phyloP scores from a whole-genome alignment of 2,113 vertebrate species.

The Heterochromis multidens region DNA sequence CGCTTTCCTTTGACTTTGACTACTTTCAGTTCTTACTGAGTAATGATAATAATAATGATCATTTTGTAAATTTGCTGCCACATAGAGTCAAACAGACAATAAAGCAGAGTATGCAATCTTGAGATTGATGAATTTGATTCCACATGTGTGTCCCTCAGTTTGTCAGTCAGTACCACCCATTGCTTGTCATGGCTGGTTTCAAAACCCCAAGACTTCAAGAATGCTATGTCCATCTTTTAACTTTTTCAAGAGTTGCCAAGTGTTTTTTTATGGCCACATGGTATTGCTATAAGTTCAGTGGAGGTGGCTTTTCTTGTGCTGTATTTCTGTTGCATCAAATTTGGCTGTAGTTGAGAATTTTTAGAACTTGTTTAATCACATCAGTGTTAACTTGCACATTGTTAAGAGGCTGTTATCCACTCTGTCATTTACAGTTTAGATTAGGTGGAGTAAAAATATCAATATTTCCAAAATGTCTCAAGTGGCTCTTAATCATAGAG shows the following conservation, averaged over 20 bases:
- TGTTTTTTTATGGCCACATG: background rate
- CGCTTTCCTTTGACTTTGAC: background rate
- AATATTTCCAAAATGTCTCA: background rate
- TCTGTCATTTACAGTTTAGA: background rate
- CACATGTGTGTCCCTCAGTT: background rate
- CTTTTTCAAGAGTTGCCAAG: background rate
- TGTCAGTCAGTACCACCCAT: background rate
- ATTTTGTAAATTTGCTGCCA: background rate
- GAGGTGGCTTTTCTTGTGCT: background rate
- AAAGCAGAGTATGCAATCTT: background rate
- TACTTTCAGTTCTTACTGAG: fast-evolving
- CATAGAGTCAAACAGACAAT: background rate
- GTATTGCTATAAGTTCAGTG: background rate
- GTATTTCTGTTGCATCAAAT: no score
- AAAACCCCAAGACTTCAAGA: background rate
- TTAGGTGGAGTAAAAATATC: background rate
- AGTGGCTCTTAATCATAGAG: no score
- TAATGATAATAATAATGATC: no score
- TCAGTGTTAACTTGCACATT: background rate
- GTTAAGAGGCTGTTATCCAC: background rate
- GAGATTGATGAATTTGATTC: background rate
- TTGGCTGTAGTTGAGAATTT: background rate
- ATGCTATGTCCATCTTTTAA: background rate
- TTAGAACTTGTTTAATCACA: background rate
- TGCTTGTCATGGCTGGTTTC: no score